A percentile compares a stretch with the other conserved stretches of the same genome.
Evolutionary conservation across 2,797 vertebrate species (phyloP).

Genomic region (Pteropus rufus): DNA sequence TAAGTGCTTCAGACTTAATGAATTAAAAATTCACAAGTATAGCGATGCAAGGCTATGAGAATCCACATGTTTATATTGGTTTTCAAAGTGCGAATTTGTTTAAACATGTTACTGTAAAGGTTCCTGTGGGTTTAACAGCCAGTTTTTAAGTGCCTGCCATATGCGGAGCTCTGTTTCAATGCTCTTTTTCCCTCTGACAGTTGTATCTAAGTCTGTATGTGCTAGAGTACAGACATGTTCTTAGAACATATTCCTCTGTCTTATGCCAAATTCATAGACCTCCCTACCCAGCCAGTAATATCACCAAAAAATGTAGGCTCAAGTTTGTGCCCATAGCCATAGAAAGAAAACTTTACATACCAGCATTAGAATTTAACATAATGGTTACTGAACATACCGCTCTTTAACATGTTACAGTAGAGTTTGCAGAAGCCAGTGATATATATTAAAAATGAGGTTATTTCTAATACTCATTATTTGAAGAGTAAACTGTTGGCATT

Average conservation of each 20-base stretch:
- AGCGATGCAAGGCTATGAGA: not conserved
- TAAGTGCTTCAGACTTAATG: not conserved
- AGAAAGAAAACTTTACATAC: not conserved
- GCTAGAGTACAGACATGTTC: not conserved
- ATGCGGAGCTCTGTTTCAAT: not conserved
- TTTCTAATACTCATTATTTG: not conserved
- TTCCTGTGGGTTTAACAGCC: not conserved
- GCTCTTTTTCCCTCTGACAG: not conserved
- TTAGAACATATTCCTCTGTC: not conserved
- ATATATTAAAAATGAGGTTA: slow-evolving; percentile 15
- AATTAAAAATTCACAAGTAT: not conserved
- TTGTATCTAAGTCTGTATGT: not conserved
- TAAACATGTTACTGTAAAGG: not conserved
- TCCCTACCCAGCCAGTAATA: not conserved
- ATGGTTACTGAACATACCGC: not conserved
- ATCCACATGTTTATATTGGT: not conserved
- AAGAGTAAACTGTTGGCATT: not conserved
- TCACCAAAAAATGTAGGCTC: not conserved
- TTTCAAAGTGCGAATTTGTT: slow-evolving; percentile 27
- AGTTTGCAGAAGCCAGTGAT: not conserved
- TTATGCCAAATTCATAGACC: not conserved
- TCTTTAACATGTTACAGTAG: not conserved
- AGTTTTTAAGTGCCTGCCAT: not conserved
- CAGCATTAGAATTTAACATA: not conserved
- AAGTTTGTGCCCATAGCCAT: not conserved